phyloP scores from a whole-genome alignment of 2,888 invertebrate genomes.

The Poecilobothrus nobilitatus region DNA sequence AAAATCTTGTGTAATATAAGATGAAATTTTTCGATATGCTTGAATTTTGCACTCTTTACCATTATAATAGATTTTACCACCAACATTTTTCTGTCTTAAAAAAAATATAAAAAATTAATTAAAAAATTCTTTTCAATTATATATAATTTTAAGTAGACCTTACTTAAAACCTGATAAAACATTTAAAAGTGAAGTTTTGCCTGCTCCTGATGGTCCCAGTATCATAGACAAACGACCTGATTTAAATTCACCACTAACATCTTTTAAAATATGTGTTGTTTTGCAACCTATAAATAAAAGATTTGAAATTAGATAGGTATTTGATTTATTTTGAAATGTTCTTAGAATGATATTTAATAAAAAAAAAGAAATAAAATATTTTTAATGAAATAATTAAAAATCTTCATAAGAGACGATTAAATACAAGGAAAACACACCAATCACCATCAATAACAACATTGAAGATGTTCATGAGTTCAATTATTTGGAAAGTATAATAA shows the following conservation, averaged over 20 bases:
- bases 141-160: slow-evolving; percentile 21
- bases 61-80: slow-evolving; percentile 63
- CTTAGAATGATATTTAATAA: background rate
- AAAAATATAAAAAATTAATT: slow-evolving; percentile 8
- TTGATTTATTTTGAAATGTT: background rate
- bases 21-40: slow-evolving; percentile 49
- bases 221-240: slow-evolving; percentile 57
- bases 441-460: too few relatives aligned
- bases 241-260: slow-evolving; percentile 52
- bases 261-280: slow-evolving; percentile 44
- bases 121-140: background rate
- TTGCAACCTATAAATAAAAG: background rate
- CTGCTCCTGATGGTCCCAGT: slow-evolving; percentile 64
- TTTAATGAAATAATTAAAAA: slow-evolving; percentile 9
- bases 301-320: too few relatives aligned
- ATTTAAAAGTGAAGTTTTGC: slow-evolving; percentile 68
- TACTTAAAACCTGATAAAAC: slow-evolving; percentile 65
- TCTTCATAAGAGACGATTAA: too few relatives aligned
- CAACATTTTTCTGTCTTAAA: slow-evolving; percentile 38
- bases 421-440: too few relatives aligned
- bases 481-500: too few relatives aligned
- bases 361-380: background rate
- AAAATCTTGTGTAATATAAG: slow-evolving; percentile 86
- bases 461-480: too few relatives aligned
- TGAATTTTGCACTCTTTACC: slow-evolving; percentile 55